A percentile compares a stretch with the other conserved stretches of the same genome.
These are phyloP conservation scores for Drosophila athabasca DNA, from an alignment of 1,140 invertebrate genomes.

Conservation along the genomic window DNA sequence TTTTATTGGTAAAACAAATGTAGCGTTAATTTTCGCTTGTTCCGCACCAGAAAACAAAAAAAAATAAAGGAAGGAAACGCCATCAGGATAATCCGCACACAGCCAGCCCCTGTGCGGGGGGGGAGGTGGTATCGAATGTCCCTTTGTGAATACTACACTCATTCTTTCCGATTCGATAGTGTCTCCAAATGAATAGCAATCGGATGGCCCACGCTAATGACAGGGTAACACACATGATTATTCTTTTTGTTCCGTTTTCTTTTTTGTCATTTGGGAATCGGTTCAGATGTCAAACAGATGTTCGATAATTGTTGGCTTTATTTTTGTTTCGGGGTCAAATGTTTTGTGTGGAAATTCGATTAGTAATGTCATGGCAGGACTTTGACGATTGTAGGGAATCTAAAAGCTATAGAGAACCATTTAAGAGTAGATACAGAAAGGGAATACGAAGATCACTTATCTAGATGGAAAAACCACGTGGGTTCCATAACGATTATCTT, in stretches of 20 bases:
- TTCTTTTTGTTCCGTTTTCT: background rate
- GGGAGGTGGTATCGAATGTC: conserved; percentile 19
- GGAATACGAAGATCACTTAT: too few species aligned
- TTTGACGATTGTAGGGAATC: too few species aligned
- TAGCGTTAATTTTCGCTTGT: conserved; percentile 39
- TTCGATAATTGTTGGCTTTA: conserved; percentile 16
- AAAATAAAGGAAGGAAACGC: conserved; percentile 57
- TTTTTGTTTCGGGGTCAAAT: background rate
- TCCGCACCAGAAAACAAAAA: background rate
- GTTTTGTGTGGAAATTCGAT: background rate
- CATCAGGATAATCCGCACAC: conserved; percentile 15
- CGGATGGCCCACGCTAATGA: background rate
- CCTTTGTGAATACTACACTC: conserved; percentile 50
- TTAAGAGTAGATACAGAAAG: too few species aligned
- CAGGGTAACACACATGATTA: too few species aligned
- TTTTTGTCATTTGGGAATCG: conserved; percentile 13
- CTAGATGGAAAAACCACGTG: too few species aligned
- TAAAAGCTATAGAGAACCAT: too few species aligned
- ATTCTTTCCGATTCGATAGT: conserved; percentile 29
- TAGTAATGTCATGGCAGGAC: conserved; percentile 1
- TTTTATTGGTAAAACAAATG: conserved; percentile 45
- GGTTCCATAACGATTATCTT: too few species aligned
- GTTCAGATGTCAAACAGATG: conserved; percentile 29
- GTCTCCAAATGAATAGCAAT: conserved; percentile 30
- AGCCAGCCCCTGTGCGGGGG: background rate